Conservation (phyloP, 1,140 invertebrate species). For the Eueides isabella region DNA sequence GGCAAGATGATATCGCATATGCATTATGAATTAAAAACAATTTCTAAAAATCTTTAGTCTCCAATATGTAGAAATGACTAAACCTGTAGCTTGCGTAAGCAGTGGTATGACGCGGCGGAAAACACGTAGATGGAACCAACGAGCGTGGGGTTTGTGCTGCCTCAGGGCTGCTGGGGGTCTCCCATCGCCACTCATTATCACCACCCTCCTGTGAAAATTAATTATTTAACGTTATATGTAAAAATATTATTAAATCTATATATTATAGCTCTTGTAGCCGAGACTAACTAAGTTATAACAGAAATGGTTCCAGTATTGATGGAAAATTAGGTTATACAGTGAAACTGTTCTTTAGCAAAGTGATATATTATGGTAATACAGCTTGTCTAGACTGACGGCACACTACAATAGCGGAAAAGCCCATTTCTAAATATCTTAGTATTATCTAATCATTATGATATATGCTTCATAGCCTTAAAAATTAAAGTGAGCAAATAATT, state of each 20-base stretch:
- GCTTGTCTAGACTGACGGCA: constrained; percentile 24
- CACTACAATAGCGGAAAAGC: constrained; percentile 14
- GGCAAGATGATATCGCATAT: no score
- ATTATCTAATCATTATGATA: neutral
- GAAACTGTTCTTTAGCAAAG: neutral
- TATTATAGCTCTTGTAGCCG: neutral
- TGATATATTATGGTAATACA: constrained; percentile 30
- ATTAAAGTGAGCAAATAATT: no score
- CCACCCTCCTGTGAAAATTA: constrained; percentile 42
- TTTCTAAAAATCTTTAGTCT: neutral
- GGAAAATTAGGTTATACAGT: neutral
- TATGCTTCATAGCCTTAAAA: neutral
- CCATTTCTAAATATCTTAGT: neutral
- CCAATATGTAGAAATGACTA: neutral
- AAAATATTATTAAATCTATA: no score
- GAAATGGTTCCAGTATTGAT: neutral
- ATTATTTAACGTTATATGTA: neutral
- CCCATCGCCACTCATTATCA: constrained; percentile 58
- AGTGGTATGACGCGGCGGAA: constrained; percentile 62
- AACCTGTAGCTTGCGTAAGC: constrained; percentile 70
- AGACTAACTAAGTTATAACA: neutral
- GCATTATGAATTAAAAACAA: no score
- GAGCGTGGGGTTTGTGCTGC: constrained; percentile 66
- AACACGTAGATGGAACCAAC: constrained; percentile 62
- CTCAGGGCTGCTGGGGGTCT: constrained; percentile 68